phyloP scores from a whole-genome alignment of 1,140 invertebrate species.

The Zophobas atratus region DNA sequence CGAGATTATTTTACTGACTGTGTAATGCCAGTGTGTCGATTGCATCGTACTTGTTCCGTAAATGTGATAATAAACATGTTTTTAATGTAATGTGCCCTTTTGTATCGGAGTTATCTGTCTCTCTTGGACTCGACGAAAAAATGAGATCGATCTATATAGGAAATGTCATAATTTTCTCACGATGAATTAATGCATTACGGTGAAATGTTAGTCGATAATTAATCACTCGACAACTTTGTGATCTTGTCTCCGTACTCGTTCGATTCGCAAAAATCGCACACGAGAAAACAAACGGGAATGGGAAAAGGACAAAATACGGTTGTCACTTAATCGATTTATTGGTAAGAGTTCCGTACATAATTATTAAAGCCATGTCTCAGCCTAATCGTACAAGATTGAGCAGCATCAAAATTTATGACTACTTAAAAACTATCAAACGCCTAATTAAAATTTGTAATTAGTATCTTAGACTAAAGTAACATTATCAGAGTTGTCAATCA shows the following conservation, averaged over 20 bases:
- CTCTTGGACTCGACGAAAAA: slow-evolving; percentile 32
- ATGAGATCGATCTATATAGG: slow-evolving; percentile 10
- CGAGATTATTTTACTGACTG: slow-evolving; percentile 52
- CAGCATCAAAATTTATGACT: slow-evolving; percentile 51
- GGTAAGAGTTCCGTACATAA: slow-evolving; percentile 32
- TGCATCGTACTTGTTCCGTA: slow-evolving; percentile 60
- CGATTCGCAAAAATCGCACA: slow-evolving; percentile 16
- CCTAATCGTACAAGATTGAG: slow-evolving; percentile 49
- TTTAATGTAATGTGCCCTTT: slow-evolving; percentile 63
- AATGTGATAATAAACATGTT: slow-evolving; percentile 67
- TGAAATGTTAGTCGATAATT: slow-evolving; percentile 29
- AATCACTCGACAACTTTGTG: slow-evolving; percentile 23
- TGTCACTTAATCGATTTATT: slow-evolving; percentile 36
- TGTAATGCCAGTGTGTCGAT: slow-evolving; percentile 58
- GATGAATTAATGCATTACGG: slow-evolving; percentile 7
- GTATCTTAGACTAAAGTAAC: slow-evolving; percentile 52
- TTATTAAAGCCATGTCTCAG: slow-evolving; percentile 56
- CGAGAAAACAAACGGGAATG: slow-evolving; percentile 1
- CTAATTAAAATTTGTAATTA: slow-evolving; percentile 56
- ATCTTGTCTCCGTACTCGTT: background rate
- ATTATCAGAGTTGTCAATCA: slow-evolving; percentile 58
- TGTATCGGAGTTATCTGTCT: slow-evolving; percentile 53
- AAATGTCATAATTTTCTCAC: slow-evolving; percentile 15
- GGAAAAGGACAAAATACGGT: slow-evolving; percentile 10
- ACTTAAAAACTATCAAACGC: slow-evolving; percentile 44